Evolutionary conservation across 2,797 vertebrate genomes (phyloP).

Genomic region (Phataginus tricuspis): DNA sequence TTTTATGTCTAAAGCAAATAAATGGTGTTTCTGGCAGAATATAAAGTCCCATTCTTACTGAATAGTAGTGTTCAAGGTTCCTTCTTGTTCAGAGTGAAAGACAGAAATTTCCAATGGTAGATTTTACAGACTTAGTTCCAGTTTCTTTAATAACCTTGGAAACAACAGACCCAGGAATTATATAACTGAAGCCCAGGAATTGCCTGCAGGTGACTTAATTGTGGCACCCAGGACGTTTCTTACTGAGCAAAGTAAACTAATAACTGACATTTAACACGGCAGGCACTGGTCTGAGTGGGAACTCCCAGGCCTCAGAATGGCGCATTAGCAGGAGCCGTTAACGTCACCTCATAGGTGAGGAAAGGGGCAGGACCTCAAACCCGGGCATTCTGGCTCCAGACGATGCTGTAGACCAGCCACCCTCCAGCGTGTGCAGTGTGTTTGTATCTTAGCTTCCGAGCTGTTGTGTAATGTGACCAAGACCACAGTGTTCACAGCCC

Average conservation of each 20-base stretch:
- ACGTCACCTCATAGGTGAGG: neutral
- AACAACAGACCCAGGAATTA: neutral
- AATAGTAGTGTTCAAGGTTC: neutral
- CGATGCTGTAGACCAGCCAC: no score
- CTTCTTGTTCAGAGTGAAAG: neutral
- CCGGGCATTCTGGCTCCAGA: neutral
- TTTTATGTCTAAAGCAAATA: neutral
- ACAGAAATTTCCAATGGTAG: neutral
- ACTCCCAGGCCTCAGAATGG: no score
- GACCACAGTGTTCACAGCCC: no score
- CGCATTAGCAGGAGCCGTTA: no score
- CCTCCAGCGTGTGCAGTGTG: accelerated
- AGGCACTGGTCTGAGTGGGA: neutral
- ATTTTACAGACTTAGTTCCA: neutral
- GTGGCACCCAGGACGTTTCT: neutral
- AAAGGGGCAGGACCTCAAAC: neutral
- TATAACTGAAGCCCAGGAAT: neutral
- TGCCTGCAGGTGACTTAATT: neutral
- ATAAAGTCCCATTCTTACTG: neutral
- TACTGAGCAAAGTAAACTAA: neutral
- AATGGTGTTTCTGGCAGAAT: neutral
- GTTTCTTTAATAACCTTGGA: neutral
- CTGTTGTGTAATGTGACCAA: neutral
- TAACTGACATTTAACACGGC: neutral
- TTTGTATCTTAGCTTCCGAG: neutral